Evolutionary conservation across 2,797 vertebrate genomes (phyloP).

Genomic region (Pseudopleuronectes americanus): DNA sequence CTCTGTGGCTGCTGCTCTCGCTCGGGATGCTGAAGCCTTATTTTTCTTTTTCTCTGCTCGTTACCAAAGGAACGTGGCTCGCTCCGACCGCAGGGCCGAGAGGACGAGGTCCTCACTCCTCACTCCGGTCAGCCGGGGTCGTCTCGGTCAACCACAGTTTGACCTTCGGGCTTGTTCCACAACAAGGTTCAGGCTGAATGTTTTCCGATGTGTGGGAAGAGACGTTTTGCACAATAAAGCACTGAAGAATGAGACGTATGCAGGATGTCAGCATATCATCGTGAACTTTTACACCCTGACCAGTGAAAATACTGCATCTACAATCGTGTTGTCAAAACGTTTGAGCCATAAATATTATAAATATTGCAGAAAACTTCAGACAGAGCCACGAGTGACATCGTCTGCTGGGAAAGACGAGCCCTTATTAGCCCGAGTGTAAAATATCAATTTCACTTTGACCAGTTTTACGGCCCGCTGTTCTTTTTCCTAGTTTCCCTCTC

Average conservation of each 20-base stretch:
- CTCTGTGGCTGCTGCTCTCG: slow-evolving; percentile 49
- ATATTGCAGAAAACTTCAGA: slow-evolving; percentile 46
- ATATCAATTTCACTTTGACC: slow-evolving; percentile 65
- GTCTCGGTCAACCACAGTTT: slow-evolving; percentile 55
- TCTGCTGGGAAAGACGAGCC: slow-evolving; percentile 60
- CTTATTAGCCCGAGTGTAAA: slow-evolving; percentile 75
- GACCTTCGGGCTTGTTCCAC: slow-evolving; percentile 55
- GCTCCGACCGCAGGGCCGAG: slow-evolving; percentile 54
- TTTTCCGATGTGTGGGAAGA: slow-evolving; percentile 16
- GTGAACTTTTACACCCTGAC: slow-evolving; percentile 17
- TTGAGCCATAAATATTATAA: slow-evolving; percentile 58
- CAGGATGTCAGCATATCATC: slow-evolving; percentile 26
- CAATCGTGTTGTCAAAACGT: slow-evolving; percentile 53
- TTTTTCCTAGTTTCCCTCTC: slow-evolving; percentile 60
- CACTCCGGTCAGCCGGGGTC: slow-evolving; percentile 58
- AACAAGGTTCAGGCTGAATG: slow-evolving; percentile 33
- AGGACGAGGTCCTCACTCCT: background rate
- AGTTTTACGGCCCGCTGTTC: slow-evolving; percentile 59
- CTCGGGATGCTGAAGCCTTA: slow-evolving; percentile 64
- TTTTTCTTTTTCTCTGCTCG: slow-evolving; percentile 37
- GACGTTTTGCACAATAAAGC: slow-evolving; percentile 13
- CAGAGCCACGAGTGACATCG: slow-evolving; percentile 55
- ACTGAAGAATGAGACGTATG: slow-evolving; percentile 22
- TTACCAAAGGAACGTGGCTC: slow-evolving; percentile 55
- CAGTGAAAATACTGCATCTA: slow-evolving; percentile 30